Conservation (phyloP, 2,797 vertebrate species). For the Spinus olivaceus region DNA sequence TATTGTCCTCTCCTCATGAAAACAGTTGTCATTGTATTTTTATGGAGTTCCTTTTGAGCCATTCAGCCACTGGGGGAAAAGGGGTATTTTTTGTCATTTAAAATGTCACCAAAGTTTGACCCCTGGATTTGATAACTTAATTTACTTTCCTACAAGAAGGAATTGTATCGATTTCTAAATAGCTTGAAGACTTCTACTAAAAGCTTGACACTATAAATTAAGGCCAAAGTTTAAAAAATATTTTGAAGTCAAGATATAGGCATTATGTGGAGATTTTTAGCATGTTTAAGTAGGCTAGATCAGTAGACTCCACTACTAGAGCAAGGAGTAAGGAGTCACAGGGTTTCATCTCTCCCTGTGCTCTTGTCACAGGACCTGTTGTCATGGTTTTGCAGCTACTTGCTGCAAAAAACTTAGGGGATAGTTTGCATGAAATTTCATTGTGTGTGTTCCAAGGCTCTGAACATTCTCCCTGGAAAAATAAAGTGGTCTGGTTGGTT, state of each 20-base stretch:
- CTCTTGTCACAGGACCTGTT: neutral
- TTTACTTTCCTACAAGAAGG: neutral
- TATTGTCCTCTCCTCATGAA: neutral
- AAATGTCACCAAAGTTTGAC: neutral
- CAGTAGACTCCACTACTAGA: neutral
- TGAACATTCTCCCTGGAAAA: neutral
- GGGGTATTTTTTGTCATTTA: neutral
- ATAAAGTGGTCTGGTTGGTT: fast-evolving
- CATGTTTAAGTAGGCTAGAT: neutral
- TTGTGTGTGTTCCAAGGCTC: neutral
- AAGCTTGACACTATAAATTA: neutral
- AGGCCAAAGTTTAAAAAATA: neutral
- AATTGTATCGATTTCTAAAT: neutral
- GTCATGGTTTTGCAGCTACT: neutral
- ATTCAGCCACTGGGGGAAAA: fast-evolving
- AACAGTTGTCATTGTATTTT: neutral
- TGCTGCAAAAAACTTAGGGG: neutral
- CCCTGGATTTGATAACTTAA: neutral
- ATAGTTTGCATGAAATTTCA: neutral
- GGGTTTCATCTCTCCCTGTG: neutral
- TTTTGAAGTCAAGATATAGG: neutral
- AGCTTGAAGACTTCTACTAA: neutral
- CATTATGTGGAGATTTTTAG: neutral
- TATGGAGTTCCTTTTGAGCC: neutral
- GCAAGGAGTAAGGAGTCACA: neutral